A percentile compares a stretch with the other conserved stretches of the same genome.
These are phyloP conservation scores for Vanessa atalanta DNA, from an alignment of 1,140 invertebrate species.

Conservation along the genomic window DNA sequence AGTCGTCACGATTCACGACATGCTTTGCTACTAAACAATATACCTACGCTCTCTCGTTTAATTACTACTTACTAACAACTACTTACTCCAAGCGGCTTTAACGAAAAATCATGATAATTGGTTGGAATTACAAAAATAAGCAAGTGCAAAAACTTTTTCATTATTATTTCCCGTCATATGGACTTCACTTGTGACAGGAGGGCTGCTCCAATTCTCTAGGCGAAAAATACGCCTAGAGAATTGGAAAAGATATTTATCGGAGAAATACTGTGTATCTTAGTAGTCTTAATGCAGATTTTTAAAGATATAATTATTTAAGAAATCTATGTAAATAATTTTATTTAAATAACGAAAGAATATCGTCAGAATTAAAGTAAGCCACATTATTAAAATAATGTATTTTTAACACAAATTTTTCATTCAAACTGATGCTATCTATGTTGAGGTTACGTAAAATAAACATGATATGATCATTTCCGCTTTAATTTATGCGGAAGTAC, in stretches of 20 bases:
- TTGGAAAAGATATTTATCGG: too few relatives aligned
- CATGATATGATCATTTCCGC: constrained; percentile 23
- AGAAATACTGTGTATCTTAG: too few relatives aligned
- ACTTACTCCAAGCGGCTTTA: background rate
- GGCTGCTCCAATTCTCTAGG: too few relatives aligned
- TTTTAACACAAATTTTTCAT: background rate
- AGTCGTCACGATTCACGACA: constrained; percentile 14
- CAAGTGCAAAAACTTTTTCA: too few relatives aligned
- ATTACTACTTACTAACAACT: constrained; percentile 15
- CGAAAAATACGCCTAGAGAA: too few relatives aligned
- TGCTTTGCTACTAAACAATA: constrained; percentile 30
- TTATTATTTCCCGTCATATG: too few relatives aligned
- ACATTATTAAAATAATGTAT: background rate
- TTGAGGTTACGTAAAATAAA: constrained; percentile 10
- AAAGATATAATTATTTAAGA: too few relatives aligned
- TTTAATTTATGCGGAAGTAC: constrained; percentile 11
- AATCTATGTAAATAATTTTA: too few relatives aligned
- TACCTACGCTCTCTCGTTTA: constrained; percentile 23
- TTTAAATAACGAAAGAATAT: too few relatives aligned
- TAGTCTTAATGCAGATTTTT: too few relatives aligned
- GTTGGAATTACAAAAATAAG: background rate
- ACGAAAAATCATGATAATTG: background rate
- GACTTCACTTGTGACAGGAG: too few relatives aligned
- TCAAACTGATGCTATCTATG: constrained; percentile 1
- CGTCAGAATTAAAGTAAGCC: too few relatives aligned